A percentile compares a stretch with the other conserved stretches of the same genome.
These are phyloP conservation scores for Smutsia temminckii DNA, from an alignment of 2,797 vertebrate genomes.

Conservation along the genomic window DNA sequence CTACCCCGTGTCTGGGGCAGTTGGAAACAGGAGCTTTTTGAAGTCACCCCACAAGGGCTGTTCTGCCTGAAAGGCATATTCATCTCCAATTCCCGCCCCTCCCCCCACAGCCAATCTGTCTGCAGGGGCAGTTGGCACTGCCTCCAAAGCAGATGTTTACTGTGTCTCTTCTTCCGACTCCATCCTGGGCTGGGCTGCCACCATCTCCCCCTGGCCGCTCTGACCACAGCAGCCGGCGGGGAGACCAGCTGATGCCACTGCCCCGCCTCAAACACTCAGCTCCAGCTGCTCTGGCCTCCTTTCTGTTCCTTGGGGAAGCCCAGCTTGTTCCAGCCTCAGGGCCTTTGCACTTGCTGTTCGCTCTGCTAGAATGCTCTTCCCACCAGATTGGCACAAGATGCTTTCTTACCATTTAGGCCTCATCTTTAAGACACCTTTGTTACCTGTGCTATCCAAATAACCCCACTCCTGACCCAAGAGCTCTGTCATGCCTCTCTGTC, in stretches of 20 bases:
- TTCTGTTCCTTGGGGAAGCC: not conserved
- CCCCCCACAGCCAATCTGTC: not conserved
- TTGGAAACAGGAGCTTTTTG: not conserved
- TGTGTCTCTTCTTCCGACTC: not conserved
- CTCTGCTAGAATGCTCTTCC: not conserved
- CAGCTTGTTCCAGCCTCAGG: not conserved
- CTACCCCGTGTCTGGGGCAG: not conserved
- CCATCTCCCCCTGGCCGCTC: not conserved
- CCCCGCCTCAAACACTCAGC: not conserved
- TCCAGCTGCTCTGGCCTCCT: not conserved
- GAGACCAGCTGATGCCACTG: accelerated
- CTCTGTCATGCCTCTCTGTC: not conserved
- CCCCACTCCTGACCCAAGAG: not conserved
- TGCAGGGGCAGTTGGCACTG: not conserved
- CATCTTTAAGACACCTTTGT: not conserved
- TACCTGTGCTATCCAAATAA: not conserved
- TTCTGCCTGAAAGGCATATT: not conserved
- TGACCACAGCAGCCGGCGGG: accelerated
- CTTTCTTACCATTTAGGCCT: not conserved
- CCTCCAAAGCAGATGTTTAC: not conserved
- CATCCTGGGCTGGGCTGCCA: not conserved
- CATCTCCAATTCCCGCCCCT: not conserved
- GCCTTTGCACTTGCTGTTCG: not conserved
- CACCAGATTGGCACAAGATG: too few species aligned
- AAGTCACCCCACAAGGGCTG: not conserved